Evolutionary conservation across 1,140 invertebrate species (phyloP).

Genomic region (Drosophila pruinosa): DNA sequence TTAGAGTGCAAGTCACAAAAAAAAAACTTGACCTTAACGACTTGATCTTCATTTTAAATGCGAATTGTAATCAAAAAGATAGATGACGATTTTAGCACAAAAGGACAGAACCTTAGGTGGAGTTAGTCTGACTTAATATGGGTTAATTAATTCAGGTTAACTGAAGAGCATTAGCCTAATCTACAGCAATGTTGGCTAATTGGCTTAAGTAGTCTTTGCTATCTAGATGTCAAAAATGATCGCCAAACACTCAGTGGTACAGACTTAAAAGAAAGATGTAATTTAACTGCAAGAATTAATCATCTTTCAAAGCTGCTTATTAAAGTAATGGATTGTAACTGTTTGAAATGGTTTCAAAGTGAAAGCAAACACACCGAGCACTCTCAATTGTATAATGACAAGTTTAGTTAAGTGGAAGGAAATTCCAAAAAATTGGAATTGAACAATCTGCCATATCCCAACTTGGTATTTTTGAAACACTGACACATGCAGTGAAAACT

Average conservation of each 20-base stretch:
- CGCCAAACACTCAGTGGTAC: neutral
- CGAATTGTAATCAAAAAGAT: neutral
- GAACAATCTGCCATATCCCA: constrained; percentile 55
- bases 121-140: neutral
- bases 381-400: constrained; percentile 1
- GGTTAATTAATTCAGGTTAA: neutral
- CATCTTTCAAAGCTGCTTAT: neutral
- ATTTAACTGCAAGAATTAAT: neutral
- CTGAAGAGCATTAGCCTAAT: neutral
- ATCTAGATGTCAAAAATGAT: neutral
- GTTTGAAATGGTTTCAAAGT: neutral
- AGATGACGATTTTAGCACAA: neutral
- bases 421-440: constrained; percentile 27
- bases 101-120: neutral
- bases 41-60: neutral
- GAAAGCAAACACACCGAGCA: neutral
- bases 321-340: neutral
- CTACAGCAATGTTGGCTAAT: neutral
- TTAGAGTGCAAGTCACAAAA: too few species aligned
- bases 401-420: constrained; percentile 1
- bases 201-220: neutral
- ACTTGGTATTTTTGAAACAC: constrained; percentile 54
- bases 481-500: constrained; percentile 34
- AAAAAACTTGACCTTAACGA: constrained; percentile 12
- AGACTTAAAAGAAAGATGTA: neutral